phyloP scores from a whole-genome alignment of 2,113 vertebrate species.

The Piaya cayana region DNA sequence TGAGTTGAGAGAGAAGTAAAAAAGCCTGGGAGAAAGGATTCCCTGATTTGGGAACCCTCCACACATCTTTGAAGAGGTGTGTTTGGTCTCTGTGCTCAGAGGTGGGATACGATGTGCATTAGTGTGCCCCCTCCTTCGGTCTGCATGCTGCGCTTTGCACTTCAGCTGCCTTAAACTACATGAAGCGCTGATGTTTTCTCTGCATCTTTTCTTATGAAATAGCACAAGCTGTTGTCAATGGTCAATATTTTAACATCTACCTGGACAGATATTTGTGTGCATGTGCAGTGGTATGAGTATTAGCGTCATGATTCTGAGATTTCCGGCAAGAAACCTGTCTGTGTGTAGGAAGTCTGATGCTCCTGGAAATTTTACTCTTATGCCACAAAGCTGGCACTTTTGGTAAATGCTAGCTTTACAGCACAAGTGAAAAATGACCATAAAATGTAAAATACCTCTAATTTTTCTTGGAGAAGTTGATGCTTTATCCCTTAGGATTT shows the following conservation, averaged over 20 bases:
- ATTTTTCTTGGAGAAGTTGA: background rate
- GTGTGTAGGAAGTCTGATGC: background rate
- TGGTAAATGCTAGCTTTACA: background rate
- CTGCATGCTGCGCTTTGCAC: background rate
- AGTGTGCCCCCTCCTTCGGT: fast-evolving
- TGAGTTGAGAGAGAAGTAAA: background rate
- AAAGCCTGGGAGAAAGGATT: background rate
- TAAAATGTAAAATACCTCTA: background rate
- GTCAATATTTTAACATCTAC: background rate
- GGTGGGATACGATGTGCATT: background rate
- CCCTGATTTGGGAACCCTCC: background rate
- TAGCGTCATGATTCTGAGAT: background rate
- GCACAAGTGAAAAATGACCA: background rate
- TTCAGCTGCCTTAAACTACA: background rate
- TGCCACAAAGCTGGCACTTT: fast-evolving
- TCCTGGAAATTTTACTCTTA: background rate
- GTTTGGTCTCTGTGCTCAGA: background rate
- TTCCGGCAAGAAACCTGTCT: background rate
- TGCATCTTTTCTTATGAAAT: background rate
- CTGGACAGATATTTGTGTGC: background rate
- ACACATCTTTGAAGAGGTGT: background rate
- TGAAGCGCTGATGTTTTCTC: background rate
- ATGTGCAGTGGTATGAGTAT: background rate
- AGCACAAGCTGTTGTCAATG: background rate
- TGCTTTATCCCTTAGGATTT: background rate